These are phyloP conservation scores for Octonoba sinensis DNA, from an alignment of 2,888 invertebrate genomes.

Conservation along the genomic window DNA sequence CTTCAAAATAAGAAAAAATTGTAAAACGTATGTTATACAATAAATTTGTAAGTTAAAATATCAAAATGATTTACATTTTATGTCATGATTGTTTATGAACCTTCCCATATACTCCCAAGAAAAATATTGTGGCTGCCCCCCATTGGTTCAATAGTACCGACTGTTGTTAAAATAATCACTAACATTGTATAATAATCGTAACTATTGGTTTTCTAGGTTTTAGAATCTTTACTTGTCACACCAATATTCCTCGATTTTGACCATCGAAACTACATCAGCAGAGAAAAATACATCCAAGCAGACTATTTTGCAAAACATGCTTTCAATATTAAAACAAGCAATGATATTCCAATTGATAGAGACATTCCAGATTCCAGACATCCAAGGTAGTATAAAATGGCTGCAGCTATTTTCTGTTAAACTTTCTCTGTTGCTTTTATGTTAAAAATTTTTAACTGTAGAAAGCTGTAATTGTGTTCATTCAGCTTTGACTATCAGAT, in stretches of 20 bases:
- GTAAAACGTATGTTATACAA: no score
- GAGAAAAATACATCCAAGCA: constrained; percentile 4
- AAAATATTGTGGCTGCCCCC: no score
- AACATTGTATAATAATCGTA: neutral
- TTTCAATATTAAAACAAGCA: constrained; percentile 60
- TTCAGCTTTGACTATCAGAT: no score
- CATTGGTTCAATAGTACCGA: neutral
- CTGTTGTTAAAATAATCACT: neutral
- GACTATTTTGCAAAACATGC: constrained; percentile 46
- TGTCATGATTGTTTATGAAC: no score
- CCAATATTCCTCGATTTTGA: constrained; percentile 32
- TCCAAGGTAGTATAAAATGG: constrained; percentile 21
- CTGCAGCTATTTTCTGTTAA: no score
- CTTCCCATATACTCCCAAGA: no score
- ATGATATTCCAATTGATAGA: constrained; percentile 39
- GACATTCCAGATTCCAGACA: constrained; percentile 56
- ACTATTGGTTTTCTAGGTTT: constrained; percentile 16
- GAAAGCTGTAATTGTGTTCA: no score
- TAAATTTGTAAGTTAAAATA: no score
- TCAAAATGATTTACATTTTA: no score
- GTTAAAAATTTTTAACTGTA: no score
- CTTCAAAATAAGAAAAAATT: no score
- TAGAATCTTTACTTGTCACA: neutral
- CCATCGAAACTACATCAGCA: constrained; percentile 19
- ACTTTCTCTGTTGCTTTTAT: no score